These are phyloP conservation scores for Sarcophaga bullata DNA, from an alignment of 1,140 invertebrate genomes.

Conservation along the genomic window DNA sequence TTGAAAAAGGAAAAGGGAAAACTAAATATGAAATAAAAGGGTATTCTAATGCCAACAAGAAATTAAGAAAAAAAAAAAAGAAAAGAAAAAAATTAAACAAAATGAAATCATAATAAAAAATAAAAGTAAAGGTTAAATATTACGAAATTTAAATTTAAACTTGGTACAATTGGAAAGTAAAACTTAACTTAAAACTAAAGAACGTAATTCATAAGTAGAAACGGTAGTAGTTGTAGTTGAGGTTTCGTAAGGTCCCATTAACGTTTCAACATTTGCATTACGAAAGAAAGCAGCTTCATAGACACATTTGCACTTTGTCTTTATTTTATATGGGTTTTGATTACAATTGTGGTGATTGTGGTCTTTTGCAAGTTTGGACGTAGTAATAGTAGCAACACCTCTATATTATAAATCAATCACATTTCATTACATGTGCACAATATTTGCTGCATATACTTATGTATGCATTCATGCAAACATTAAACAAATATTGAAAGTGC, in stretches of 20 bases:
- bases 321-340: too few species aligned
- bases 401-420: constrained; percentile 3
- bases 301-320: background rate
- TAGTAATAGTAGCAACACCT: background rate
- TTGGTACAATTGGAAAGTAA: background rate
- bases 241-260: constrained; percentile 3
- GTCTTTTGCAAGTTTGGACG: background rate
- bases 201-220: background rate
- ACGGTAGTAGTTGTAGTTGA: background rate
- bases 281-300: background rate
- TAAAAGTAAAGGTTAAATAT: too few species aligned
- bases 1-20: background rate
- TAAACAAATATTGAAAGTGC: too few species aligned
- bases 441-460: too few species aligned
- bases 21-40: background rate
- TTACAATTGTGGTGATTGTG: too few species aligned
- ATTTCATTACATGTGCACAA: background rate
- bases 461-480: too few species aligned
- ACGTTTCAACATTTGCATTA: background rate
- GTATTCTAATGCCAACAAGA: too few species aligned
- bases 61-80: too few species aligned
- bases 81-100: too few species aligned
- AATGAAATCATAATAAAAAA: too few species aligned
- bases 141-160: constrained; percentile 37
- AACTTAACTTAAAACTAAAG: background rate